Percentiles rank a stretch among this genome's conserved stretches.
Evolutionary conservation across 1,140 invertebrate species (phyloP).

Genomic region (Cylas formicarius): DNA sequence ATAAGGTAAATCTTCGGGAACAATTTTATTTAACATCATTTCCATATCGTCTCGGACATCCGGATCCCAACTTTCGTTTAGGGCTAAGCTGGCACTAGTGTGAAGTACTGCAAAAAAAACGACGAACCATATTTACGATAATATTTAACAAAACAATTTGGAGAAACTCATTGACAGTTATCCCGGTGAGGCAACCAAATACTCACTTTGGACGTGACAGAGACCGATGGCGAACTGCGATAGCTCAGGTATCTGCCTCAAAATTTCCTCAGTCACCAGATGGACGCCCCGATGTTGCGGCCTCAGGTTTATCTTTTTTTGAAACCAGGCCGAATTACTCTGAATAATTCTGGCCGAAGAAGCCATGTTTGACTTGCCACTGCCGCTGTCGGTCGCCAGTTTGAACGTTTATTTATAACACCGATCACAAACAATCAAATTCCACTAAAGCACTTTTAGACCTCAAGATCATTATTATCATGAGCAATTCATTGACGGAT

Average conservation of each 20-base stretch:
- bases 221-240: conserved; percentile 88
- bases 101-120: conserved; percentile 81
- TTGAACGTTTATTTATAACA: conserved; percentile 38
- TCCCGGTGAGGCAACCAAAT: too few relatives aligned
- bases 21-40: conserved; percentile 98
- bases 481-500: conserved; percentile 39
- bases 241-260: conserved; percentile 86
- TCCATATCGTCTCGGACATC: conserved; percentile 96
- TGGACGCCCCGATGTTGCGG: conserved; percentile 91
- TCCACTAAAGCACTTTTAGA: conserved; percentile 31
- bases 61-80: conserved; percentile 97
- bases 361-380: conserved; percentile 64
- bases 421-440: conserved; percentile 33
- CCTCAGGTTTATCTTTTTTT: conserved; percentile 89
- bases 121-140: too few relatives aligned
- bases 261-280: conserved; percentile 90
- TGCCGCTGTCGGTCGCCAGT: conserved; percentile 42
- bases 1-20: conserved; percentile 92
- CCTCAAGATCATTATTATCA: conserved; percentile 42
- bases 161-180: too few relatives aligned
- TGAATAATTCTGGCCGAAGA: conserved; percentile 80
- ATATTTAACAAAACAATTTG: too few relatives aligned
- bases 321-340: conserved; percentile 92
- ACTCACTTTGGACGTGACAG: conserved; percentile 94
- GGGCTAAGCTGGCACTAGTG: conserved; percentile 91